Percentiles rank a stretch among this genome's conserved stretches.
These are phyloP conservation scores for Lochmaea crataegi DNA, from an alignment of 2,888 invertebrate species.

Conservation along the genomic window DNA sequence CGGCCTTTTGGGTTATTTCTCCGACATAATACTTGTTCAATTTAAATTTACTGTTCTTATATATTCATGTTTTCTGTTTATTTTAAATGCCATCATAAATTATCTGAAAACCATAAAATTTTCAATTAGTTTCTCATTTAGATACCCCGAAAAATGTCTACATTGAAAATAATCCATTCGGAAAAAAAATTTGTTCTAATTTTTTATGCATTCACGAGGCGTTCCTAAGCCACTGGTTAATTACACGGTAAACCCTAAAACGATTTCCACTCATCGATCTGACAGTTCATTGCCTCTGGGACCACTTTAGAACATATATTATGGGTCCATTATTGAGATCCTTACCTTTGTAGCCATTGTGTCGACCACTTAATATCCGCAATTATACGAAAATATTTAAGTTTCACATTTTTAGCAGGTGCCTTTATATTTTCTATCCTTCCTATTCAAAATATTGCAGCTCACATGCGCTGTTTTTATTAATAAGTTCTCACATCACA, in stretches of 20 bases:
- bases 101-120: conserved; percentile 1
- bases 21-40: too few species aligned
- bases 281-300: conserved; percentile 55
- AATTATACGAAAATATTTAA: conserved; percentile 3
- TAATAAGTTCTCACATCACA: too few species aligned
- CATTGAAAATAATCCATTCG: conserved; percentile 8
- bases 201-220: conserved; percentile 52
- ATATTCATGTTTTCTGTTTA: neutral
- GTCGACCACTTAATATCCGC: conserved; percentile 11
- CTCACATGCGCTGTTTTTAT: too few species aligned
- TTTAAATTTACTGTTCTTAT: neutral
- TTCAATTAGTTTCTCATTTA: conserved; percentile 2
- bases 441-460: neutral
- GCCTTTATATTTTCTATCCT: neutral
- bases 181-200: conserved; percentile 40
- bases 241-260: conserved; percentile 57
- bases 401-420: neutral
- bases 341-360: conserved; percentile 15
- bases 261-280: conserved; percentile 56
- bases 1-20: too few species aligned
- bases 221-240: conserved; percentile 60
- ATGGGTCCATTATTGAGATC: conserved; percentile 34
- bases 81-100: neutral
- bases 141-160: neutral
- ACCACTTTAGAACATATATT: conserved; percentile 51